These are phyloP conservation scores for Monochamus saltuarius DNA, from an alignment of 1,140 invertebrate genomes.

Conservation along the genomic window DNA sequence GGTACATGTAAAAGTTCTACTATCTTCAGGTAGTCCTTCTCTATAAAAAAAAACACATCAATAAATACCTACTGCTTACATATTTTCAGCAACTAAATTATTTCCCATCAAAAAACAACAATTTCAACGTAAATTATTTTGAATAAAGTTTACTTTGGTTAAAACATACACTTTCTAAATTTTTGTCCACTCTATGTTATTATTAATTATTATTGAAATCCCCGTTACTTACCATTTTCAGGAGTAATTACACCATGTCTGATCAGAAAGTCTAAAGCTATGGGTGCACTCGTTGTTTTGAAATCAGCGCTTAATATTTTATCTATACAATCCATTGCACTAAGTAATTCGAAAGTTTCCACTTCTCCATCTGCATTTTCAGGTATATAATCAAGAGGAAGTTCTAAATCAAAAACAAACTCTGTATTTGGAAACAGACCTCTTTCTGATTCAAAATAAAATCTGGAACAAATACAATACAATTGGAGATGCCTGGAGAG, in stretches of 20 bases:
- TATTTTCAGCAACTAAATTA: too few species aligned
- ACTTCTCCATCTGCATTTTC: conserved; percentile 92
- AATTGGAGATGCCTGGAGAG: background rate
- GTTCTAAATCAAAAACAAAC: conserved; percentile 92
- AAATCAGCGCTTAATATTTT: conserved; percentile 80
- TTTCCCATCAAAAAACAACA: too few species aligned
- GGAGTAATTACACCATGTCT: conserved; percentile 85
- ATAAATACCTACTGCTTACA: too few species aligned
- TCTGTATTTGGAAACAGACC: conserved; percentile 92
- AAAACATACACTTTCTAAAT: too few species aligned
- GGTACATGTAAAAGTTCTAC: conserved; percentile 85
- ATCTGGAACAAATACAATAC: conserved; percentile 54
- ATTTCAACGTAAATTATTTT: too few species aligned
- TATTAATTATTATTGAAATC: too few species aligned
- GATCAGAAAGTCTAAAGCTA: conserved; percentile 88
- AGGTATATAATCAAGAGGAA: conserved; percentile 86
- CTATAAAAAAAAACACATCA: conserved; percentile 55
- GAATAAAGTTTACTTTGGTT: too few species aligned
- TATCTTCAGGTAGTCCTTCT: conserved; percentile 79
- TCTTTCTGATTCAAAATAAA: conserved; percentile 88
- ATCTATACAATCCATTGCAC: conserved; percentile 77
- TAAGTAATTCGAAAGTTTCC: conserved; percentile 81
- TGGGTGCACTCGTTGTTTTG: conserved; percentile 89
- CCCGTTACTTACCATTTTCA: conserved; percentile 72
- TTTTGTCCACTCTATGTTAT: too few species aligned